Evolutionary conservation across 2,888 invertebrate genomes (phyloP).

Genomic region (Hypomecis punctinalis): DNA sequence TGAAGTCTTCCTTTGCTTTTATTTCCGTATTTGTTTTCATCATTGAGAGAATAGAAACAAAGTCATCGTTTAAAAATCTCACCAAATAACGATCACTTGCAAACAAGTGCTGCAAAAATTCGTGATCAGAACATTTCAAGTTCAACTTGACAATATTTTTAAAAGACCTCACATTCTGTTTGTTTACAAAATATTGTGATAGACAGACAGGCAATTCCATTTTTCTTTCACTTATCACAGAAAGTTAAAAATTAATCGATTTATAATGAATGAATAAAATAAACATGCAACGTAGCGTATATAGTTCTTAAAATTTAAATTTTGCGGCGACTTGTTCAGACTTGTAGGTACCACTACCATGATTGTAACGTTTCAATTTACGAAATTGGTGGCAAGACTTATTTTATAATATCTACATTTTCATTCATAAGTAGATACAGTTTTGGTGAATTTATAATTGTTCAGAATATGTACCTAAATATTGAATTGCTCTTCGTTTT

Average conservation of each 20-base stretch:
- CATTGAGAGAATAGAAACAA: slow-evolving; percentile 50
- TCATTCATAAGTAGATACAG: too few relatives aligned
- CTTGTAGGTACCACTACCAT: slow-evolving; percentile 46
- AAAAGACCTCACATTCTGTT: slow-evolving; percentile 73
- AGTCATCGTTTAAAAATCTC: slow-evolving; percentile 51
- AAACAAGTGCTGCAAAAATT: slow-evolving; percentile 54
- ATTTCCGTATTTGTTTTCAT: slow-evolving; percentile 59
- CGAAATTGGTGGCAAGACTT: background rate
- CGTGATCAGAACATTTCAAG: slow-evolving; percentile 47
- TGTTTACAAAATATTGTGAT: slow-evolving; percentile 71
- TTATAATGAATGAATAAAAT: background rate
- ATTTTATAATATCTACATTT: background rate
- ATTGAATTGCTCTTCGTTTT: too few relatives aligned
- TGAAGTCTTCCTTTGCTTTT: slow-evolving; percentile 65
- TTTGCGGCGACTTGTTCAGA: slow-evolving; percentile 66
- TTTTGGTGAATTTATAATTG: too few relatives aligned
- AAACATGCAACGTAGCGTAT: slow-evolving; percentile 4
- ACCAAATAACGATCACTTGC: slow-evolving; percentile 51
- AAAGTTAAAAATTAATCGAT: too few relatives aligned
- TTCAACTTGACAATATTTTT: slow-evolving; percentile 52
- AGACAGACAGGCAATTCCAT: slow-evolving; percentile 65
- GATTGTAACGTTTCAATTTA: slow-evolving; percentile 37
- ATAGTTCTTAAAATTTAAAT: slow-evolving; percentile 44
- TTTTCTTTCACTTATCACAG: background rate
- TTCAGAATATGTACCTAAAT: too few relatives aligned